Conservation (phyloP, 2,888 invertebrate genomes). For the Machimus rusticus region DNA sequence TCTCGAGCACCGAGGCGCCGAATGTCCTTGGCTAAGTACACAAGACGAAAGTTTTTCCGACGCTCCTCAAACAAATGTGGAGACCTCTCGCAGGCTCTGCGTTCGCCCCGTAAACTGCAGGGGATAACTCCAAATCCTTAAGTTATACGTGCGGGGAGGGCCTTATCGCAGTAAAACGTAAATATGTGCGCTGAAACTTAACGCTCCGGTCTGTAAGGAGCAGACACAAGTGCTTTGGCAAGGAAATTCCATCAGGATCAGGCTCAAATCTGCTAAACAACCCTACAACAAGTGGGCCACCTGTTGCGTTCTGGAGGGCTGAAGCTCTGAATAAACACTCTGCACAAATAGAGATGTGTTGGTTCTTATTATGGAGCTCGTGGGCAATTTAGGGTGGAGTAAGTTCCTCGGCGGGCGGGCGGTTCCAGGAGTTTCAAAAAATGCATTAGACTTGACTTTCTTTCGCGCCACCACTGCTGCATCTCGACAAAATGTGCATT, state of each 20-base stretch:
- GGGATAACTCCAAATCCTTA: conserved; percentile 26
- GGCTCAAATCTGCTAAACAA: conserved; percentile 40
- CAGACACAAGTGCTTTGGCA: conserved; percentile 27
- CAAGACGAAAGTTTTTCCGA: conserved; percentile 8
- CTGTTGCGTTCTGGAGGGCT: conserved; percentile 31
- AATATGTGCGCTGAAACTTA: conserved; percentile 41
- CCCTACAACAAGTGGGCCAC: conserved; percentile 33
- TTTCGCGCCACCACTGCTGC: not conserved
- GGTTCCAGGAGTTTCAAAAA: not conserved
- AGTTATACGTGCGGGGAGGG: not conserved
- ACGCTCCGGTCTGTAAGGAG: conserved; percentile 32
- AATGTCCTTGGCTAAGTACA: conserved; percentile 12
- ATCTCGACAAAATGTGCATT: not conserved
- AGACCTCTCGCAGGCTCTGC: not conserved
- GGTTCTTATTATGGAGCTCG: conserved; percentile 18
- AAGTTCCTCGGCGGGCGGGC: not conserved
- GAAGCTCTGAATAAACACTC: conserved; percentile 26
- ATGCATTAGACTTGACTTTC: not conserved
- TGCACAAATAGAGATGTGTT: conserved; percentile 38
- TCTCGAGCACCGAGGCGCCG: not conserved
- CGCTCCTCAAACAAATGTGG: conserved; percentile 10
- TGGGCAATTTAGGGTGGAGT: conserved; percentile 15
- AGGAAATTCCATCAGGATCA: conserved; percentile 39
- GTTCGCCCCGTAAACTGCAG: conserved; percentile 6
- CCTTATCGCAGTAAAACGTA: conserved; percentile 35